Base-by-base conservation (phyloP, 2,888 invertebrate genomes). In the Spilosoma lubricipeda region DNA sequence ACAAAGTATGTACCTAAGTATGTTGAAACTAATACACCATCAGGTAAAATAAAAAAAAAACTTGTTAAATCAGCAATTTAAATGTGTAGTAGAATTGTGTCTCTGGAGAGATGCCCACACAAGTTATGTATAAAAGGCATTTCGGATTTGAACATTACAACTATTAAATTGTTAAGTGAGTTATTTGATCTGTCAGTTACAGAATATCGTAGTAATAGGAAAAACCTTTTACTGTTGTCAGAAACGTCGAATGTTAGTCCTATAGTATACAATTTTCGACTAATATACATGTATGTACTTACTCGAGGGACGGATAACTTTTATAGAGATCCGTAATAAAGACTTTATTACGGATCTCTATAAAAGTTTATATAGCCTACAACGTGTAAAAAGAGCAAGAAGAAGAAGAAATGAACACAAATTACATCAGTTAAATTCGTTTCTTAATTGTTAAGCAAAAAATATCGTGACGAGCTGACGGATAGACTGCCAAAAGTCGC, bases 111-210 rank as follows among this genome's bases (percentile, higher is more conserved):
- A 42, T 42, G 42, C 20, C 23, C 48, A 48, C 48, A 48, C 48
- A 48, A 48, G 5, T 48, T 23, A 7, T 20, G 45, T 48, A 48
- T 48, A 48, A 23, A 23, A 48, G 2, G 23, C 23, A 48, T 48
- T 20, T 48, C 48, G 20, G 48, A 20, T 48, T 20, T 18, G 20
- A 48, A 20, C 48, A 48, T 7, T 20, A 8, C n/a, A 56, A n/a
- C n/a, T 56, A 56, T 8, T n/a, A 11, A 56, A n/a, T 56, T 56
- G n/a, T n/a, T 8, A 9, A 56, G 56, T 56, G n/a, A n/a, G 56
- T 56, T 56, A 56, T 56, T n/a, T 56, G n/a, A 56, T 56, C 56
- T 56, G n/a, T 56, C 56, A 56, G n/a, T n/a, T n/a, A n/a, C n/a
- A n/a, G 23, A n/a, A 56, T 56, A 56, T 23, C n/a, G 56, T 23